Evolutionary conservation across 2,113 vertebrate genomes (phyloP), one percentile per base, ranked within the genome.

Genomic region (Cyprinodon tularosa): DNA sequence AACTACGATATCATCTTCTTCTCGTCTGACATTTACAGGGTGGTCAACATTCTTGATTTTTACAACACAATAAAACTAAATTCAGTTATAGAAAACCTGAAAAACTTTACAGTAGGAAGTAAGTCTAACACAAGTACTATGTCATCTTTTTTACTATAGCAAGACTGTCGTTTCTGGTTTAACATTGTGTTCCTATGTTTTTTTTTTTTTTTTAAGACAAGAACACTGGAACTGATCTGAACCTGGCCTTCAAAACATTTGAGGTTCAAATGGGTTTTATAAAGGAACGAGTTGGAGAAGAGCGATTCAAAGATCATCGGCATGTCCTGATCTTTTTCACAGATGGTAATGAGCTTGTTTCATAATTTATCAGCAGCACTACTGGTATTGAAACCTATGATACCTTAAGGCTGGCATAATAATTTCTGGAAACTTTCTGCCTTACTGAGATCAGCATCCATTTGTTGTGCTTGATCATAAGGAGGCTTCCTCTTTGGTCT

Each of bases 1-100:
- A 95, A 93, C 72, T 95, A 94, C 78, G 92, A 94, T 14, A 85
- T 95, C 7, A 0, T 83, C 8, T 88, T 94, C 65, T 95, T 95
- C 84, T 90, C 94, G 29, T 81, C 93, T 9, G 68, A 90, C 0
- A 10, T 90, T 4, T 4, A 0, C 0, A 8, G 67, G 53, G 63
- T 92, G 53, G 81, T 88, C 60, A 79, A 62, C 22, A 93, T 95
- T 73, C 4, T 73, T 1, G 68, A 93, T 38, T 88, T 84, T 62
- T 59, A 81, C 3, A 70, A 60, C 0, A 40, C 7, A 2, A 1
- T 10, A 20, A 0, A 3, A 2, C 61, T 53, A 7, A 15, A 0
- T 0, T 0, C 37, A 0, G 3, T 87, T 15, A 11, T 68, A 10
- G 0, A 29, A 0, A 0, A 3, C 0, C 12, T 94, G 61, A 0